Conservation (phyloP, 1,140 invertebrate genomes). For the Ptiloglossa arizonensis region DNA sequence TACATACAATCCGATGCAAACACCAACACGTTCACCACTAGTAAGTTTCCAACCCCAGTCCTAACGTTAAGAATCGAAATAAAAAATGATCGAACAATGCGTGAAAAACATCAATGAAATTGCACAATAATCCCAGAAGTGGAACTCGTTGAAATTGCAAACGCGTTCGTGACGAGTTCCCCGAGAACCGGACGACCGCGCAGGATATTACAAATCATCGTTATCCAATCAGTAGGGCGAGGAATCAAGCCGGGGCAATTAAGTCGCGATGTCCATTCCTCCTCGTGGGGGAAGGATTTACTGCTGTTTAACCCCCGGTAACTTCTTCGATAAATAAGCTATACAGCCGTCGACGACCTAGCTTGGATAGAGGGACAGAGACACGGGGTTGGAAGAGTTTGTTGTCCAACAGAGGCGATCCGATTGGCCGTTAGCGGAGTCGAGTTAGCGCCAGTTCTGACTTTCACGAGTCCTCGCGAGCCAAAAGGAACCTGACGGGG, state of each 20-base stretch:
- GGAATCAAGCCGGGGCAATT: slow-evolving; percentile 70
- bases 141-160: too few relatives aligned
- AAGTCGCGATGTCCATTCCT: slow-evolving; percentile 72
- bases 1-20: too few relatives aligned
- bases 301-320: slow-evolving; percentile 78
- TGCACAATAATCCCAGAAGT: too few relatives aligned
- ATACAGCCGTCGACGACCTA: slow-evolving; percentile 64
- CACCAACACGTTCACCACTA: too few relatives aligned
- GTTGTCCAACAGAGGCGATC: slow-evolving; percentile 79
- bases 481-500: slow-evolving; percentile 27
- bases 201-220: slow-evolving; percentile 69
- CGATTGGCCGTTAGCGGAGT: slow-evolving; percentile 77
- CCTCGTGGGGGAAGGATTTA: slow-evolving; percentile 71
- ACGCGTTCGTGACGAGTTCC: too few relatives aligned
- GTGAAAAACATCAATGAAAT: too few relatives aligned
- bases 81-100: too few relatives aligned
- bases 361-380: slow-evolving; percentile 31
- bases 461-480: slow-evolving; percentile 65
- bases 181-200: too few relatives aligned
- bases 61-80: too few relatives aligned
- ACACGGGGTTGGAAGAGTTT: slow-evolving; percentile 54
- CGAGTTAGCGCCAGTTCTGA: slow-evolving; percentile 74
- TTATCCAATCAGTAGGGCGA: slow-evolving; percentile 71
- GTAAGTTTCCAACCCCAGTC: too few relatives aligned
- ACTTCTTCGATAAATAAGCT: slow-evolving; percentile 80